These are phyloP conservation scores for Lepidocolaptes lacrymiger DNA, from an alignment of 2,797 vertebrate species.

Conservation along the genomic window DNA sequence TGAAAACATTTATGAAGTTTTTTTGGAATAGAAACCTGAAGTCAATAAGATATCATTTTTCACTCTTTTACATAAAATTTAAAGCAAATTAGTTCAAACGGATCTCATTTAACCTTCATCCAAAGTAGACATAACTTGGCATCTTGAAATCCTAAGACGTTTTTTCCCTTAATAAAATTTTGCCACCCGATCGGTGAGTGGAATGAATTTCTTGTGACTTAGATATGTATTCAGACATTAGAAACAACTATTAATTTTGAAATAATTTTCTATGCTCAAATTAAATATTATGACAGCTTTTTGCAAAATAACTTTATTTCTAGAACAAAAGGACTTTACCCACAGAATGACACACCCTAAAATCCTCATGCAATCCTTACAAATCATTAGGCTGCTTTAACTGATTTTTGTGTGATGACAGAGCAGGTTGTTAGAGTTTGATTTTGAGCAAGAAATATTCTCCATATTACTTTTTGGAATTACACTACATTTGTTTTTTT, in stretches of 20 bases:
- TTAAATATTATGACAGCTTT: neutral
- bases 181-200: neutral
- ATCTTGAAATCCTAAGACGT: neutral
- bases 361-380: neutral
- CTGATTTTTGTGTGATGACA: neutral
- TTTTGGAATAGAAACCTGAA: neutral
- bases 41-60: neutral
- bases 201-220: neutral
- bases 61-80: neutral
- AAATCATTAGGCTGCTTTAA: neutral
- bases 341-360: neutral
- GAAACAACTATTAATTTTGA: neutral
- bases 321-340: neutral
- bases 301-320: neutral
- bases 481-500: conserved; percentile 12
- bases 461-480: conserved; percentile 1
- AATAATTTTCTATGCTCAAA: neutral
- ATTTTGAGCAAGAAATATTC: neutral
- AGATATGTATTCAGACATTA: neutral
- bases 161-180: neutral
- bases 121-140: neutral
- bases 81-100: neutral
- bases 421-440: neutral
- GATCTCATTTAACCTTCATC: neutral
- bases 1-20: neutral